These are phyloP conservation scores for Ophthalmolycus amberensis DNA, from an alignment of 2,113 vertebrate species.

Conservation along the genomic window DNA sequence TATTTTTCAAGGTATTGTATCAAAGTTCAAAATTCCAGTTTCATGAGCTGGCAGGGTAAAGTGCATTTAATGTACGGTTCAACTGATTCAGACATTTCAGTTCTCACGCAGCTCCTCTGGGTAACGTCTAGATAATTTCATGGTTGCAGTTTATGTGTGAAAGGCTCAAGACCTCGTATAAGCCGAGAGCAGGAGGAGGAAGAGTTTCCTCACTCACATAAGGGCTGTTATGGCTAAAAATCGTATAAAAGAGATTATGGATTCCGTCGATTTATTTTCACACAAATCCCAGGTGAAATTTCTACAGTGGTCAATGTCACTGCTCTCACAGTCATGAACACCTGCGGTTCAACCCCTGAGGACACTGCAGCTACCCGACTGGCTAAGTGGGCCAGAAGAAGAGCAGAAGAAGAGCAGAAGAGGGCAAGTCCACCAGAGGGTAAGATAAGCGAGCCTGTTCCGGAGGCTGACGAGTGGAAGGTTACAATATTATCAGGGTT, in stretches of 20 bases:
- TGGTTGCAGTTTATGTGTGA: background rate
- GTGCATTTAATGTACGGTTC: background rate
- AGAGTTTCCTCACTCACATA: background rate
- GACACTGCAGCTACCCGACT: background rate
- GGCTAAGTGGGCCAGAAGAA: background rate
- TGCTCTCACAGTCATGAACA: background rate
- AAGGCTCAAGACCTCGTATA: background rate
- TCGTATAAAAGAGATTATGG: background rate
- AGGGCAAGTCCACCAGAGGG: constrained; percentile 22
- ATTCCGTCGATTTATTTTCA: background rate
- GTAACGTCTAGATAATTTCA: background rate
- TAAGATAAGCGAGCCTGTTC: constrained; percentile 28
- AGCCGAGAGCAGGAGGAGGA: background rate
- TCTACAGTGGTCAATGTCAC: background rate
- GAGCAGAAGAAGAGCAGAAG: background rate
- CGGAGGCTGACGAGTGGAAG: background rate
- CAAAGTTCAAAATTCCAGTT: background rate
- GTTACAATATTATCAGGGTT: constrained; percentile 17
- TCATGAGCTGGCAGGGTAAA: background rate
- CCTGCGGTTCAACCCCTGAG: background rate
- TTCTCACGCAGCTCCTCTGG: background rate
- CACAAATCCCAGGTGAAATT: constrained; percentile 25
- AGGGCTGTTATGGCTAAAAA: background rate
- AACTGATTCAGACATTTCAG: background rate
- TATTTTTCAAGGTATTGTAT: background rate